Evolutionary conservation across 2,797 vertebrate genomes (phyloP).

Genomic region (Petrocephalus schoutedeni): DNA sequence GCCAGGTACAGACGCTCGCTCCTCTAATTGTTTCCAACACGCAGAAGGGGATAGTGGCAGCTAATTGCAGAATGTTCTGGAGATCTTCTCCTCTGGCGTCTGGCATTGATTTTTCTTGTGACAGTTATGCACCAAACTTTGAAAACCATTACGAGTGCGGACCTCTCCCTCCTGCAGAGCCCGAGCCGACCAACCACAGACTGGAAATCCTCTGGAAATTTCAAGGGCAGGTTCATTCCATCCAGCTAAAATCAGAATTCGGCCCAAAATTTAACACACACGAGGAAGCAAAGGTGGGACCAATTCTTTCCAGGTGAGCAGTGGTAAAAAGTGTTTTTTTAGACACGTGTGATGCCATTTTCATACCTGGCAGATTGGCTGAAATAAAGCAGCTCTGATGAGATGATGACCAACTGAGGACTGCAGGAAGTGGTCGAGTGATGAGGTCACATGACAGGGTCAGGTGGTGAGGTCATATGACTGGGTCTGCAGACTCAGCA

Average conservation of each 20-base stretch:
- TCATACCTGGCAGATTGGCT: neutral
- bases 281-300: neutral
- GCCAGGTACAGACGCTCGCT: conserved; percentile 22
- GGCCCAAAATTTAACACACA: neutral
- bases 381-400: neutral
- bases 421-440: neutral
- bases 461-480: neutral
- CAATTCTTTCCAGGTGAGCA: neutral
- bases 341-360: neutral
- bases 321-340: neutral
- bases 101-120: conserved; percentile 9
- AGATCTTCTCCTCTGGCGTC: neutral
- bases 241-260: neutral
- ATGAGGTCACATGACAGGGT: neutral
- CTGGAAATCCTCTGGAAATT: conserved; percentile 4
- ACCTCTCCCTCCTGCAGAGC: neutral
- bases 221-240: neutral
- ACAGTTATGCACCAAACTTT: conserved; percentile 4
- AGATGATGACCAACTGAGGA: neutral
- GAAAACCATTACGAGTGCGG: neutral
- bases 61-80: neutral
- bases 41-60: neutral
- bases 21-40: conserved; percentile 21
- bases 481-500: conserved; percentile 9
- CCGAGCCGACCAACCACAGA: neutral